These are phyloP conservation scores for Caloenas nicobarica DNA, from an alignment of 2,113 vertebrate species.

Conservation along the genomic window DNA sequence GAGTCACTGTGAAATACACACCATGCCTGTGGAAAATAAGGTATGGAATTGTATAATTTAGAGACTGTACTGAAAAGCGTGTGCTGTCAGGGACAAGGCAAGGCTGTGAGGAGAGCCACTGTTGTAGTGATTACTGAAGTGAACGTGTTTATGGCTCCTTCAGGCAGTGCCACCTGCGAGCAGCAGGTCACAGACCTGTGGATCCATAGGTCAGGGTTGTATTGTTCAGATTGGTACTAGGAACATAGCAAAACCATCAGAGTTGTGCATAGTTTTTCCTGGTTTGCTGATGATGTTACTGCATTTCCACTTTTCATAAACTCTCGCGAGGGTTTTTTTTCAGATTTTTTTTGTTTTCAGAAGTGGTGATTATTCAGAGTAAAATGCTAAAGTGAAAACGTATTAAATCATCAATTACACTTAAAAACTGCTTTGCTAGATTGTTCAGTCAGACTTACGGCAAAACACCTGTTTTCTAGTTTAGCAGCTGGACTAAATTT, in stretches of 20 bases:
- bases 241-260: not conserved
- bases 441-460: not conserved
- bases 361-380: not conserved
- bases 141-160: not conserved
- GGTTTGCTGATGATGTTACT: not conserved
- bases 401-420: not conserved
- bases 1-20: not conserved
- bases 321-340: not conserved
- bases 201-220: not conserved
- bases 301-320: not conserved
- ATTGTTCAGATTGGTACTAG: not conserved
- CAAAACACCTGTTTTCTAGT: not conserved
- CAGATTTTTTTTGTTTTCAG: not conserved
- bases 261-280: not conserved
- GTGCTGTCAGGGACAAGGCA: fast-evolving
- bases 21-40: not conserved
- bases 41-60: not conserved
- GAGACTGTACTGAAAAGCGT: not conserved
- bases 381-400: not conserved
- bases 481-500: not conserved
- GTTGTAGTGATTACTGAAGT: not conserved
- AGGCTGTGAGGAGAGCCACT: not conserved
- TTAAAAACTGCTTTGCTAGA: not conserved
- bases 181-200: not conserved
- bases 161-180: not conserved